Base-by-base conservation (phyloP, 1,140 invertebrate genomes). In the Bombus consobrinus region DNA sequence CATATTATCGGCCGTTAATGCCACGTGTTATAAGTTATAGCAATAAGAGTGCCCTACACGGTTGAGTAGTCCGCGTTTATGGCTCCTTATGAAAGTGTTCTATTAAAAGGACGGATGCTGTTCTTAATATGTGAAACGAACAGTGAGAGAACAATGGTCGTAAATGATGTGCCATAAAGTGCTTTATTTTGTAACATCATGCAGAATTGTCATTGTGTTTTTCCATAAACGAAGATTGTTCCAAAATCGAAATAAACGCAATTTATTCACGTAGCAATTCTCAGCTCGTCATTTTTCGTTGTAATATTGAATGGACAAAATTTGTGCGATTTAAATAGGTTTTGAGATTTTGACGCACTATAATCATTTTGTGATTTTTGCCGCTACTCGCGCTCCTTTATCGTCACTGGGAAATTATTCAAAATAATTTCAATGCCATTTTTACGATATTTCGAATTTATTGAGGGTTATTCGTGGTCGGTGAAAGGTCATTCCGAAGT, bases 1-100 rank as follows among this genome's bases (percentile, higher is more conserved):
- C 91, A 88, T 91, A 91, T 92, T 91, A 91, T 88, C 90, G 83
- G 82, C 76, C 88, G 82, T 91, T 90, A 90, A 91, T 85, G 86
- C 88, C 84, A 83, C 85, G 81, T 88, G 86, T 87, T 77, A 88
- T 88, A 86, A 92, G 84, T 90, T 92, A 91, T 87, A 85, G 86
- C 85, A 76, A 81, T 83, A 87, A 90, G 84, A 91, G 86, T 66
- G 68, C 57, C 57, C 80, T 53, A 53, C 74, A 87, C 53, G 87
- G 75, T 66, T 79, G 53, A 39, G 84, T 87, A 57, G 74, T 85
- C 84, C 71, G 59, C 78, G 85, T 90, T 91, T 92, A 91, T 81
- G 75, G 88, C 39, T 74, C 59, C 87, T 89, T 90, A 78, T 82
- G 88, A 85, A 81, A 87, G 75, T 80, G 87, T 87, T 91, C 79